These are phyloP conservation scores for Amblyjoppa proteus DNA, from an alignment of 2,888 invertebrate genomes.

Conservation along the genomic window DNA sequence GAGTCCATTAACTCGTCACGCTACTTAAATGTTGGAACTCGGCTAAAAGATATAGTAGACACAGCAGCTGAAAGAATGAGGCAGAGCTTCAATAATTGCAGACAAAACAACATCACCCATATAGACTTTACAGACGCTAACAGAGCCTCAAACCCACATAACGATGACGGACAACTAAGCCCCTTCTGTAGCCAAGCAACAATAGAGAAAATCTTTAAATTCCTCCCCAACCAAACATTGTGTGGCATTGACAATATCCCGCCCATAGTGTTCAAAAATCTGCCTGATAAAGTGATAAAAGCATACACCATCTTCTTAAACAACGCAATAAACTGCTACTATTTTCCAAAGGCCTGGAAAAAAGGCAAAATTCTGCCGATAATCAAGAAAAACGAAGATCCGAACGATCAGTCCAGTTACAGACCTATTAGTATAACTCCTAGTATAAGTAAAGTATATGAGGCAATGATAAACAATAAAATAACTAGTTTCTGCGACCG, in stretches of 20 bases:
- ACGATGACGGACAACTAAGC: neutral
- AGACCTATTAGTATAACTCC: slow-evolving; percentile 17
- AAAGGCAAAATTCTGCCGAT: no score
- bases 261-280: no score
- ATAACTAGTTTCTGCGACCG: neutral
- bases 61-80: no score
- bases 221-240: no score
- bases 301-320: no score
- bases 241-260: no score
- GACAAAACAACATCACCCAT: neutral
- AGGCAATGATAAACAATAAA: slow-evolving; percentile 3
- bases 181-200: neutral
- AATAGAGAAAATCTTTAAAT: neutral
- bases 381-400: neutral
- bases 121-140: neutral
- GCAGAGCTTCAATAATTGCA: no score
- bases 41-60: no score
- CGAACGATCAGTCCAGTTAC: slow-evolving; percentile 8
- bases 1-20: neutral
- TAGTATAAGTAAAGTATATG: neutral
- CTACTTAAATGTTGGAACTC: neutral
- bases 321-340: no score
- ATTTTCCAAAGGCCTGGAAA: no score
- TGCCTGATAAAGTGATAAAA: no score
- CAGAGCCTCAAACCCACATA: neutral